A percentile compares a stretch with the other conserved stretches of the same genome.
These are phyloP conservation scores for Protophormia terraenovae DNA, from an alignment of 2,888 invertebrate genomes.

Conservation along the genomic window DNA sequence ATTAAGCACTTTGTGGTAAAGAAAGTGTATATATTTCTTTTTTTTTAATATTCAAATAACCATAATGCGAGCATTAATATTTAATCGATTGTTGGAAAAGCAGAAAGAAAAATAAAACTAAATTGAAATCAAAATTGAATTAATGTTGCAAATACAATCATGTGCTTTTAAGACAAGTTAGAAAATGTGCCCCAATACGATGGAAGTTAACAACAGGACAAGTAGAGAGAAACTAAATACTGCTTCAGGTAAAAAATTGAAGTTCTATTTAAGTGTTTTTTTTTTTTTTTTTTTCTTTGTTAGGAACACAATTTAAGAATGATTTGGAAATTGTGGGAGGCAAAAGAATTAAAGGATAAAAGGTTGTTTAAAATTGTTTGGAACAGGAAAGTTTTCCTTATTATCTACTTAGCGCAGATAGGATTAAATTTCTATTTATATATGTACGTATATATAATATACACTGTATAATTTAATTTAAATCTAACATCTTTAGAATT, in stretches of 20 bases:
- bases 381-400: no score
- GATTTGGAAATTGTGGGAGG: background rate
- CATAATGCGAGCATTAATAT: conserved; percentile 25
- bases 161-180: background rate
- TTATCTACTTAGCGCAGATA: no score
- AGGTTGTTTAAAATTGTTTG: no score
- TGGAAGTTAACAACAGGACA: background rate
- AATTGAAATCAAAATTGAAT: conserved; percentile 15
- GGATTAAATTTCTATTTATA: no score
- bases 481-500: no score
- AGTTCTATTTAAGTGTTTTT: background rate
- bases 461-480: no score
- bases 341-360: no score
- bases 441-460: no score
- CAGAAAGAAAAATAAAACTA: background rate
- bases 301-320: background rate
- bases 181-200: background rate
- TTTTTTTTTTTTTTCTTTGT: no score
- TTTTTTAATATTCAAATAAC: conserved; percentile 18
- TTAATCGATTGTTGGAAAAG: conserved; percentile 27
- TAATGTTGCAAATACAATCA: background rate
- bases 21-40: background rate
- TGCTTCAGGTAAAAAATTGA: background rate
- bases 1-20: background rate
- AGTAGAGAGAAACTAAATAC: background rate